Conservation (phyloP, 2,113 vertebrate species). For the Lynx canadensis region DNA sequence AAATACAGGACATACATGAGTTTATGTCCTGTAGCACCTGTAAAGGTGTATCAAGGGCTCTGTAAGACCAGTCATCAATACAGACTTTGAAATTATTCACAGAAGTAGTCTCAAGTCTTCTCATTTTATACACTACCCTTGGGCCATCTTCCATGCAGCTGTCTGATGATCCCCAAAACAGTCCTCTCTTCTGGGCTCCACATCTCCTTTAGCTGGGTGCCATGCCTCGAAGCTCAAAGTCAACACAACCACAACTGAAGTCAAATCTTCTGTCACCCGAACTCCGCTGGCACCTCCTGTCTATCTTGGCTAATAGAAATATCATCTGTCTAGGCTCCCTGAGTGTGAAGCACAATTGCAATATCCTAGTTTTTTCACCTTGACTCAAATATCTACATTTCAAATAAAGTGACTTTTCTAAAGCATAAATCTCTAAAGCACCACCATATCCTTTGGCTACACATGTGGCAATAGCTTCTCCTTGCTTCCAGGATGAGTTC, state of each 20-base stretch:
- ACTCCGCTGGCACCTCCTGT: background rate
- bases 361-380: background rate
- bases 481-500: background rate
- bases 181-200: background rate
- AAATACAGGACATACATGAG: background rate
- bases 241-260: background rate
- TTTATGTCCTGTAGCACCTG: background rate
- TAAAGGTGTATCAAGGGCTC: background rate
- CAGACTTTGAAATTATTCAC: background rate
- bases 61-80: background rate
- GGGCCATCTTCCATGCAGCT: background rate
- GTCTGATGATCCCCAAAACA: background rate
- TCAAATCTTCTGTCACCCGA: background rate
- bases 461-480: background rate
- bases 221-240: background rate
- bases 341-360: background rate
- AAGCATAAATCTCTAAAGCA: constrained; percentile 16
- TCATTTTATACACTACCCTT: background rate
- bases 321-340: background rate
- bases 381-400: background rate
- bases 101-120: background rate
- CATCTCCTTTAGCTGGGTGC: background rate
- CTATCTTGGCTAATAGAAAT: background rate
- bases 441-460: background rate
- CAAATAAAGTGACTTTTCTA: background rate